A percentile compares a stretch with the other conserved stretches of the same genome.
Conservation (phyloP, 2,113 vertebrate species). For the Prunella himalayana region DNA sequence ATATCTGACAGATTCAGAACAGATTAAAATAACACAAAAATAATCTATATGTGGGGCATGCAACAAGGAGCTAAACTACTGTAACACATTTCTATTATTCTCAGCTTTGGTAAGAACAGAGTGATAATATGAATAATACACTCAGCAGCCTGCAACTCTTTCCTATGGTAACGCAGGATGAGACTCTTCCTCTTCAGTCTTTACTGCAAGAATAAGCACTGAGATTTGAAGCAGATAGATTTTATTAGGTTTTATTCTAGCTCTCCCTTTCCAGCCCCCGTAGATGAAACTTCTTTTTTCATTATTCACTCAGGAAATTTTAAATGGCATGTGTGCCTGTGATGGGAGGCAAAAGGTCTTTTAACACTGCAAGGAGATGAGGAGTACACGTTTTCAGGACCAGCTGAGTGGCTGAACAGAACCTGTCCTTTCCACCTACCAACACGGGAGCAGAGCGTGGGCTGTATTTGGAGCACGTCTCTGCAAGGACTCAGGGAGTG, state of each 20-base stretch:
- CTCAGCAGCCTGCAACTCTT: neutral
- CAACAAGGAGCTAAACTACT: neutral
- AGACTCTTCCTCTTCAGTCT: neutral
- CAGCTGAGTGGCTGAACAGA: neutral
- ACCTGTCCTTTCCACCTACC: neutral
- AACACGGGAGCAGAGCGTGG: neutral
- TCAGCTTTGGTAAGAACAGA: neutral
- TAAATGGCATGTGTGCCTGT: neutral
- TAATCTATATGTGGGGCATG: neutral
- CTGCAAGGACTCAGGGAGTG: neutral
- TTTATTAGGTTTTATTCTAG: neutral
- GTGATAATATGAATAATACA: constrained; percentile 21
- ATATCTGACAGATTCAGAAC: constrained; percentile 52
- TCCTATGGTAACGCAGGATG: neutral
- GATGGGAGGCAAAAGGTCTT: neutral
- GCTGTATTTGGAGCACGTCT: neutral
- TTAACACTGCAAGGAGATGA: neutral
- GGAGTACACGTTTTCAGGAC: neutral
- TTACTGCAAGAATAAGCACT: neutral
- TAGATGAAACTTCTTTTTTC: neutral
- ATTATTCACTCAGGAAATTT: neutral
- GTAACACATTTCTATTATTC: constrained; percentile 16
- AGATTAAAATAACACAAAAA: constrained; percentile 33
- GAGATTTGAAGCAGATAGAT: neutral
- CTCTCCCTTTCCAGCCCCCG: neutral